Evolutionary conservation across 1,140 invertebrate genomes (phyloP), one percentile per base, ranked within the genome.

Genomic region (Aphis gossypii): DNA sequence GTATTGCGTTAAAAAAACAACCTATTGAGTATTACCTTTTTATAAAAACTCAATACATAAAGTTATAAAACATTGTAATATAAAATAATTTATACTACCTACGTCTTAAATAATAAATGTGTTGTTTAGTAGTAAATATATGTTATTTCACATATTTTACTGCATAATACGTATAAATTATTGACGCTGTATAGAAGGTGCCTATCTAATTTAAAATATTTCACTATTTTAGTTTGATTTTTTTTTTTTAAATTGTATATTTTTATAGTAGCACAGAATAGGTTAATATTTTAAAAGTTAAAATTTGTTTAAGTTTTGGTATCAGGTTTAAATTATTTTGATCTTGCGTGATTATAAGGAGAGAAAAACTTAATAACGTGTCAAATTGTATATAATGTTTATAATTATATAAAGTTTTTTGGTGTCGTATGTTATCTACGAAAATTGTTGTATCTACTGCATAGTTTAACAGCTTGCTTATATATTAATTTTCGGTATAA

Each of bases 361-460:
- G 5, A 4, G 14, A 76, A n/a, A n/a, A n/a, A 76, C 14, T n/a
- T 76, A 20, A 18, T 76, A 3, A n/a, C 60, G n/a, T 76, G n/a
- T 76, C 60, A 14, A n/a, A 76, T 76, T 76, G 5, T n/a, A 76
- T 35, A 35, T 76, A n/a, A n/a, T 76, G 30, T 76, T 76, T 76
- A 76, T 76, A 76, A n/a, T n/a, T 76, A 76, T 76, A 76, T 35
- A 76, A 76, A 76, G 60, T 76, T 76, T 76, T 76, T 76, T 76
- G 60, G 60, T 76, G n/a, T 76, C n/a, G 18, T 76, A 76, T 76
- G 60, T 14, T 76, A n/a, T 76, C 14, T 76, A n/a, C 14, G n/a
- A 35, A 76, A n/a, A 76, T 6, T 76, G 18, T n/a, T 76, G 30
- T n/a, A 76, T 76, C 14, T n/a, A 68, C 30, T 76, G 60, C n/a